phyloP scores from a whole-genome alignment of 1,140 invertebrate species.

The Drosophila arizonae region DNA sequence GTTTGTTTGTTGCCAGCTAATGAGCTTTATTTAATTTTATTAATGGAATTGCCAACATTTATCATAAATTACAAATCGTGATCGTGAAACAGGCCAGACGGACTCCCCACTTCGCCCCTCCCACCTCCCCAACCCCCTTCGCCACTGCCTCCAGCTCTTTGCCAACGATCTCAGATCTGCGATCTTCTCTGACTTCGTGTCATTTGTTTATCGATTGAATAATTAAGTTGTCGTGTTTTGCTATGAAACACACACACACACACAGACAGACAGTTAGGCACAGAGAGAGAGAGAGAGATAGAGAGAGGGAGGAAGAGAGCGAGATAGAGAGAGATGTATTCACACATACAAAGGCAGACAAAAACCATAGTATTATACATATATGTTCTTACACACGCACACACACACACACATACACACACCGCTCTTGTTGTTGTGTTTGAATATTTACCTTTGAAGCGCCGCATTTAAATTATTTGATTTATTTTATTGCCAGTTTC shows the following conservation, averaged over 20 bases:
- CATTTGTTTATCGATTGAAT: constrained; percentile 60
- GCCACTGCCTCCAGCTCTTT: neutral
- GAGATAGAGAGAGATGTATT: too few relatives aligned
- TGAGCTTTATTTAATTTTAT: constrained; percentile 80
- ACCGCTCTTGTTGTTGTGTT: constrained; percentile 9
- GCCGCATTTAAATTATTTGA: constrained; percentile 70
- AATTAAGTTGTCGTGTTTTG: constrained; percentile 77
- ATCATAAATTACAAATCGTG: constrained; percentile 80
- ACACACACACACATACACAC: constrained; percentile 17
- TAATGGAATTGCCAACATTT: constrained; percentile 80
- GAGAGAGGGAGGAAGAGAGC: too few relatives aligned
- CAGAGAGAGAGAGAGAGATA: too few relatives aligned
- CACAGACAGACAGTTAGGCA: neutral
- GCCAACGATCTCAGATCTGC: constrained; percentile 6
- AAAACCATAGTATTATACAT: too few relatives aligned
- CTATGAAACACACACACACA: constrained; percentile 45
- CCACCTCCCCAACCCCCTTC: neutral
- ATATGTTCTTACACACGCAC: neutral
- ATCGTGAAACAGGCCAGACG: constrained; percentile 65
- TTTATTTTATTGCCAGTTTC: constrained; percentile 66
- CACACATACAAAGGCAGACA: too few relatives aligned
- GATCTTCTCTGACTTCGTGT: constrained; percentile 24
- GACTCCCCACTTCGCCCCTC: neutral
- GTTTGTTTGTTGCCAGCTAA: constrained; percentile 57
- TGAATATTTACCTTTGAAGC: constrained; percentile 57